Evolutionary conservation across 1,140 invertebrate species (phyloP).

Genomic region (Lordiphosa collinella): DNA sequence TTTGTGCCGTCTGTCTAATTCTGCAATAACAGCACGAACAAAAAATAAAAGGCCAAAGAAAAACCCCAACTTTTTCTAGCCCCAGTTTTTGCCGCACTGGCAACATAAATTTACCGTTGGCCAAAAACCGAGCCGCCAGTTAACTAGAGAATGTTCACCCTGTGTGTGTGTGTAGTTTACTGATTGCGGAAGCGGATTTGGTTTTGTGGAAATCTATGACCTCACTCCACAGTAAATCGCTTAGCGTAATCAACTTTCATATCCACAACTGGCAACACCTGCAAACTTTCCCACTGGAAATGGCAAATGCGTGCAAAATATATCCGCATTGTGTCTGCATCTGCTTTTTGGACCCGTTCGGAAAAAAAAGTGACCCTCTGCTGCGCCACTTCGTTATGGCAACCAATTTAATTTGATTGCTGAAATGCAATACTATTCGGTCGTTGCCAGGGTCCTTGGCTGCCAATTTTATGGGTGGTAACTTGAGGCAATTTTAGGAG

Average conservation of each 20-base stretch:
- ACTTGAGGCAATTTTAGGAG: slow-evolving; percentile 5
- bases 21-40: slow-evolving; percentile 57
- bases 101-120: slow-evolving; percentile 74
- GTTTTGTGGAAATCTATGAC: slow-evolving; percentile 64
- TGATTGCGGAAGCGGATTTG: slow-evolving; percentile 76
- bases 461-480: not conserved
- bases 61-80: slow-evolving; percentile 41
- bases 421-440: slow-evolving; percentile 62
- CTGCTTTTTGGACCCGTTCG: not conserved
- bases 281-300: slow-evolving; percentile 62
- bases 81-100: slow-evolving; percentile 50
- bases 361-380: not conserved
- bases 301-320: slow-evolving; percentile 53
- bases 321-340: slow-evolving; percentile 54
- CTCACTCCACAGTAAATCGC: not conserved
- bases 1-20: slow-evolving; percentile 66
- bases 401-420: slow-evolving; percentile 59
- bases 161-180: slow-evolving; percentile 63
- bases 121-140: slow-evolving; percentile 64
- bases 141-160: slow-evolving; percentile 40
- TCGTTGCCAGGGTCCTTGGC: not conserved
- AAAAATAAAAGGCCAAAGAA: not conserved
- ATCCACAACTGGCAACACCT: slow-evolving; percentile 44
- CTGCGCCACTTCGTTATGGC: slow-evolving; percentile 34
- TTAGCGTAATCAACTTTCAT: not conserved